Evolutionary conservation across 2,888 invertebrate genomes (phyloP).

Genomic region (Pegoplata infirma): DNA sequence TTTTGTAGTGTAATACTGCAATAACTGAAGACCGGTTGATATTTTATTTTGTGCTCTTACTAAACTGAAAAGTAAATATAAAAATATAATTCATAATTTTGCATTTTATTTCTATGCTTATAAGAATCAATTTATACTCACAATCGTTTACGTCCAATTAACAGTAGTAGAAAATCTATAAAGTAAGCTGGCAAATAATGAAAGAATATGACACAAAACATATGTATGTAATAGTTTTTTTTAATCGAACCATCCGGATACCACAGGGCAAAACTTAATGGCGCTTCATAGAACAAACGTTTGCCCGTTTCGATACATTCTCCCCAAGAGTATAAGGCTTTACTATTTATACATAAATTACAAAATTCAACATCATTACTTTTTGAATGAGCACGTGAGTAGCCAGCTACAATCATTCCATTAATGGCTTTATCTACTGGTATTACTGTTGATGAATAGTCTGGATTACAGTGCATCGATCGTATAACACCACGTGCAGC

Average conservation of each 20-base stretch:
- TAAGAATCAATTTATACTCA: constrained; percentile 81
- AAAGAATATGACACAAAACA: constrained; percentile 83
- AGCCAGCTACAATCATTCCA: constrained; percentile 86
- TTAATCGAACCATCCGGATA: constrained; percentile 88
- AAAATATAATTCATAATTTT: neutral
- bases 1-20: constrained; percentile 88
- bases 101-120: neutral
- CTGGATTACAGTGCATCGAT: constrained; percentile 86
- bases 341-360: constrained; percentile 87
- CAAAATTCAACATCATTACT: constrained; percentile 73
- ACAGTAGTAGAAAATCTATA: constrained; percentile 83
- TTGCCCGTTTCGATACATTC: constrained; percentile 85
- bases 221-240: constrained; percentile 83
- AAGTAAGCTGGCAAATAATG: constrained; percentile 89
- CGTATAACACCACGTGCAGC: constrained; percentile 91
- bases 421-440: constrained; percentile 90
- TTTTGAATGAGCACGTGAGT: constrained; percentile 80
- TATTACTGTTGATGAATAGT: constrained; percentile 83
- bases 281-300: constrained; percentile 81
- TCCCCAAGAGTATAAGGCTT: constrained; percentile 92
- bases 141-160: constrained; percentile 88
- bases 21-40: constrained; percentile 80
- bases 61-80: constrained; percentile 78
- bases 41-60: constrained; percentile 81
- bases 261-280: constrained; percentile 88